Base-by-base conservation (phyloP, 2,113 vertebrate genomes). In the Mesocricetus auratus region DNA sequence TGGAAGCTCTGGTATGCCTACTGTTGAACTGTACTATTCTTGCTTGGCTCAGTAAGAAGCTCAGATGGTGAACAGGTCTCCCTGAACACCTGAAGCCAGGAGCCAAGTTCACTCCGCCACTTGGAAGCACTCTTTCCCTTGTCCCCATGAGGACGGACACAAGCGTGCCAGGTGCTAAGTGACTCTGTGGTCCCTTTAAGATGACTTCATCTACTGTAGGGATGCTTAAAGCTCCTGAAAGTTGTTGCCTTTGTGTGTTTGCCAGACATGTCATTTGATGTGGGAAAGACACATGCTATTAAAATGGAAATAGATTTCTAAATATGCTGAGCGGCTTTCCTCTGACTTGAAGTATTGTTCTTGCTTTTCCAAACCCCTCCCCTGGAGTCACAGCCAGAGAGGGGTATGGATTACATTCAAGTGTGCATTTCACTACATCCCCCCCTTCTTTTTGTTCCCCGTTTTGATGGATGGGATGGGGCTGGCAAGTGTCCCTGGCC, bases 191-290 rank as follows among this genome's bases (percentile, higher is more conserved):
- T 95, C 94, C 79, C 1, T 93, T 86, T 83, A 74, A 85, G 79
- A 82, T 73, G 33, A 31, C 45, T 94, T 92, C 97, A 94, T 96
- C 95, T 97, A 77, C 96, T 97, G 89, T 15, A 91, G 82, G 85
- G 90, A 94, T 7, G 3, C 36, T 94, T 86, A 66, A 21, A 86
- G 42, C 36, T 10, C 22, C 66, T 3, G 26, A 86, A 68, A 19
- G 91, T 96, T 96, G 95, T 97, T 97, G 98, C 96, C 95, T 97
- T 91, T 96, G 93, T 75, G 60, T 96, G 96, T 95, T 96, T 98
- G 96, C 97, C 98, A 98, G 96, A 97, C 95, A 97, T 97, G 88
- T 94, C 96, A 98, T 98, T 98, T 96, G 98, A 97, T 95, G 98
- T 94, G 94, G 97, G 98, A 97, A 95, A 66, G 50, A 82, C 90